Conservation (phyloP, 1,140 invertebrate species). For the Ips nitidus region DNA sequence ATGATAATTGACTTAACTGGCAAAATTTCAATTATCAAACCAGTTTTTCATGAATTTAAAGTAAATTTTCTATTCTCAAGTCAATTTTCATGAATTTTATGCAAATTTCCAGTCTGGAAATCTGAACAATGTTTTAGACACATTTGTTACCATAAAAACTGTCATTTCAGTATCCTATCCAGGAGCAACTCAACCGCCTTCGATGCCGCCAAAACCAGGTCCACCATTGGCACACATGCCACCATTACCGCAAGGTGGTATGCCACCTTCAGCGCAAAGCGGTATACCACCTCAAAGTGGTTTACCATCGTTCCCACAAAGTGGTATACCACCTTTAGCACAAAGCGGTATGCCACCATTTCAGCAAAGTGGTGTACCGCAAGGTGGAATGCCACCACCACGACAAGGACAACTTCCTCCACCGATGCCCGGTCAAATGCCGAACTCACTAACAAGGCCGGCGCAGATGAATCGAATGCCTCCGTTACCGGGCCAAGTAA, state of each 20-base stretch:
- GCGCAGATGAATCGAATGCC: slow-evolving; percentile 34
- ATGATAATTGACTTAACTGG: too few species aligned
- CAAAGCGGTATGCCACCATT: slow-evolving; percentile 20
- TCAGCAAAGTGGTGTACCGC: slow-evolving; percentile 35
- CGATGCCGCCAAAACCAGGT: not conserved
- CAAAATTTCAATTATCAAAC: too few species aligned
- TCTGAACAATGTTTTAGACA: too few species aligned
- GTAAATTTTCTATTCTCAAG: too few species aligned
- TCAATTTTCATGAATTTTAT: too few species aligned
- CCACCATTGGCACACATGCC: slow-evolving; percentile 2
- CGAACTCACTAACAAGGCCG: not conserved
- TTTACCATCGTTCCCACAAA: slow-evolving; percentile 19
- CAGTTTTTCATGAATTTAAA: too few species aligned
- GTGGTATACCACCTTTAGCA: slow-evolving; percentile 27
- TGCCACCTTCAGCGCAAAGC: slow-evolving; percentile 6
- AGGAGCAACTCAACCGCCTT: not conserved
- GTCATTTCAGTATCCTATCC: too few species aligned
- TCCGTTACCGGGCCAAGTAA: slow-evolving; percentile 30
- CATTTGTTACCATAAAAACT: too few species aligned
- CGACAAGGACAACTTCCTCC: slow-evolving; percentile 41
- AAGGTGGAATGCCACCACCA: slow-evolving; percentile 18
- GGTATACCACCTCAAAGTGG: slow-evolving; percentile 39
- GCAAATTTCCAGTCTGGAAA: too few species aligned
- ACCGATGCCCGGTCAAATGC: slow-evolving; percentile 17
- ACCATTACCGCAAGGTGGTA: not conserved